Conservation (phyloP, 2,797 vertebrate genomes). For the Sciurus vulgaris region DNA sequence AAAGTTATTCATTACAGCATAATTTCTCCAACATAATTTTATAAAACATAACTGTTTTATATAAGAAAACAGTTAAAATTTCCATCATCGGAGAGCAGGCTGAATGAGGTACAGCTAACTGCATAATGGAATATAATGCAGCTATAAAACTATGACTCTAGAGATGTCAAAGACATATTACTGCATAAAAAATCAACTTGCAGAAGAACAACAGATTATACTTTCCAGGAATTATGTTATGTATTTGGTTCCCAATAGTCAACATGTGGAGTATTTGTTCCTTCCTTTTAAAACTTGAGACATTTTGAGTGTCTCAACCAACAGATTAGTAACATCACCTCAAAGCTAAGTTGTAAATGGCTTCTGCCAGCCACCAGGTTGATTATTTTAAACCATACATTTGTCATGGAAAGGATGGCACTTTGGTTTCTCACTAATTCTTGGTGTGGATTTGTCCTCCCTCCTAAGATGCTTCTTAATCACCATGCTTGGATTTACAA, state of each 20-base stretch:
- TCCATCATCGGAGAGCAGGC: neutral
- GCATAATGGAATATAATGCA: neutral
- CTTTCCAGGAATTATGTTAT: neutral
- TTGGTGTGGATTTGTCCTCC: neutral
- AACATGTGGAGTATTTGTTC: neutral
- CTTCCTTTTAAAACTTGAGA: neutral
- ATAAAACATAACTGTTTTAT: neutral
- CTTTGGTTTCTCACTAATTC: neutral
- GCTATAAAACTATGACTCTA: neutral
- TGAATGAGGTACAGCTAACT: neutral
- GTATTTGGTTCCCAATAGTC: neutral
- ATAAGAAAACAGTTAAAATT: neutral
- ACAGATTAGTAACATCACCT: neutral
- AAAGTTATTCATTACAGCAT: neutral
- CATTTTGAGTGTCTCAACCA: neutral
- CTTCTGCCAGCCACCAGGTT: neutral
- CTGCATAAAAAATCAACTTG: neutral
- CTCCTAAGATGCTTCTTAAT: neutral
- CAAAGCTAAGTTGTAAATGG: neutral
- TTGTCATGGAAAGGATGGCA: neutral
- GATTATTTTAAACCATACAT: neutral
- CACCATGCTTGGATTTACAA: neutral
- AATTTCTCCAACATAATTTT: slow-evolving; percentile 14
- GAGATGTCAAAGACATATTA: neutral
- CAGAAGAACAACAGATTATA: neutral